A percentile compares a stretch with the other conserved stretches of the same genome.
Conservation (phyloP, 2,888 invertebrate genomes). For the Emmelina monodactyla region DNA sequence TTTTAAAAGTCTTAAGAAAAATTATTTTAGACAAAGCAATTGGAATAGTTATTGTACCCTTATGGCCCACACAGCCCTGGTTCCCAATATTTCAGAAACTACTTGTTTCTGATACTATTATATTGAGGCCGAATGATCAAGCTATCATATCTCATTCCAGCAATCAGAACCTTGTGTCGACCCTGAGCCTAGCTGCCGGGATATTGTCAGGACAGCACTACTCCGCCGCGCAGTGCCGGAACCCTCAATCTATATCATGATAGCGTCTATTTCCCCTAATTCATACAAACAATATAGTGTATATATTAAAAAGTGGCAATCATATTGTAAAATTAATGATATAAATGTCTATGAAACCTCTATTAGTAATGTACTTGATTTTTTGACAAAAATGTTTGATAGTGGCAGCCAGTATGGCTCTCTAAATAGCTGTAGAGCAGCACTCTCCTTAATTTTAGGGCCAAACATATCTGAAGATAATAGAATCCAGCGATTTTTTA, state of each 20-base stretch:
- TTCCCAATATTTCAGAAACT: neutral
- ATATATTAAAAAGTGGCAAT: neutral
- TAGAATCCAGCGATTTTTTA: slow-evolving; percentile 10
- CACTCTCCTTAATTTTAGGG: slow-evolving; percentile 2
- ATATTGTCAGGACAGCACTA: slow-evolving; percentile 10
- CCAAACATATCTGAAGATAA: slow-evolving; percentile 5
- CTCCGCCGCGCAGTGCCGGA: slow-evolving; percentile 6
- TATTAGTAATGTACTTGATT: slow-evolving; percentile 1
- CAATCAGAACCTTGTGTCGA: slow-evolving; percentile 5
- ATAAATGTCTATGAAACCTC: neutral
- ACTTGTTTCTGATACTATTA: neutral
- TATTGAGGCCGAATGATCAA: neutral
- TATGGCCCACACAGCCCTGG: neutral
- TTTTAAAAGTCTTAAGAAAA: neutral
- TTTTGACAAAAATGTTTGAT: neutral
- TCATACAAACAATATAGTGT: slow-evolving; percentile 2
- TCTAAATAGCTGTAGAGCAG: slow-evolving; percentile 1
- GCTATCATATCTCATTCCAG: slow-evolving; percentile 8
- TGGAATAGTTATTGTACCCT: neutral
- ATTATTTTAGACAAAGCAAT: neutral
- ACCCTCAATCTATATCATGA: slow-evolving; percentile 5
- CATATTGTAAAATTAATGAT: neutral
- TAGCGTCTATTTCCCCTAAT: slow-evolving; percentile 5
- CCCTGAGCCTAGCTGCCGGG: slow-evolving; percentile 8
- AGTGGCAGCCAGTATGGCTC: neutral